phyloP scores from a whole-genome alignment of 92 coral and sea anemone species.

The Zoanthus sansibaricus region DNA sequence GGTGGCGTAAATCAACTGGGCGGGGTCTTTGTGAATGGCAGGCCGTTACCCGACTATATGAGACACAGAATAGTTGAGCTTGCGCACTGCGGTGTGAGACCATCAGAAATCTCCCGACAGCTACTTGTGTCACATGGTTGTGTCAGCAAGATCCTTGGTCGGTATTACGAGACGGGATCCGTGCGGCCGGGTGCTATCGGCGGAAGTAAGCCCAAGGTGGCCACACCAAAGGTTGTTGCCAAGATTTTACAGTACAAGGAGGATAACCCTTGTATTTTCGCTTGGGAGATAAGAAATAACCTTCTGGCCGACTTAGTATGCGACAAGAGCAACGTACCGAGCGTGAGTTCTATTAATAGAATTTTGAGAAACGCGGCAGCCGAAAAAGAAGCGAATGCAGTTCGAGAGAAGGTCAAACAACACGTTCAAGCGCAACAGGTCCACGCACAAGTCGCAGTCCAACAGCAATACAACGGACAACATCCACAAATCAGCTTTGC shows the following conservation, averaged over 20 bases:
- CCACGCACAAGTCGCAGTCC: conserved; percentile 84
- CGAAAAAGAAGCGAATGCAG: conserved; percentile 93
- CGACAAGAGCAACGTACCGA: conserved; percentile 95
- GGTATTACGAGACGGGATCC: conserved; percentile 98
- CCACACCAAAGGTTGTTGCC: conserved; percentile 95
- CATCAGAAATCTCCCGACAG: conserved; percentile 99
- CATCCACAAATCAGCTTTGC: conserved; percentile 94
- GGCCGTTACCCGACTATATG: conserved; percentile 99
- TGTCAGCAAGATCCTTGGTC: conserved; percentile 98
- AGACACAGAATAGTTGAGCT: conserved; percentile 99
- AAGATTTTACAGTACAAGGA: conserved; percentile 96
- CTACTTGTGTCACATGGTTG: conserved; percentile 99
- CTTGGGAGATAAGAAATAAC: conserved; percentile 98
- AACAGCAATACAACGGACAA: conserved; percentile 80
- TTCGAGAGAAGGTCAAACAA: conserved; percentile 91
- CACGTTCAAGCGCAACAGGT: conserved; percentile 94
- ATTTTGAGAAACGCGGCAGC: conserved; percentile 88
- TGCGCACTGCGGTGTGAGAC: conserved; percentile 99
- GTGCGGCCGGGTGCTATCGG: conserved; percentile 99
- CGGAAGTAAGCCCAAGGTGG: conserved; percentile 97
- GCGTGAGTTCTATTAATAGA: conserved; percentile 98
- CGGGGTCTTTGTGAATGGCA: conserved; percentile 99
- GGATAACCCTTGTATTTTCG: conserved; percentile 97
- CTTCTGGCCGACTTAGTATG: conserved; percentile 90
- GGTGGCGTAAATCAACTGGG: conserved; percentile 99